Evolutionary conservation across 2,113 vertebrate species (phyloP).

Genomic region (Microtus ochrogaster): DNA sequence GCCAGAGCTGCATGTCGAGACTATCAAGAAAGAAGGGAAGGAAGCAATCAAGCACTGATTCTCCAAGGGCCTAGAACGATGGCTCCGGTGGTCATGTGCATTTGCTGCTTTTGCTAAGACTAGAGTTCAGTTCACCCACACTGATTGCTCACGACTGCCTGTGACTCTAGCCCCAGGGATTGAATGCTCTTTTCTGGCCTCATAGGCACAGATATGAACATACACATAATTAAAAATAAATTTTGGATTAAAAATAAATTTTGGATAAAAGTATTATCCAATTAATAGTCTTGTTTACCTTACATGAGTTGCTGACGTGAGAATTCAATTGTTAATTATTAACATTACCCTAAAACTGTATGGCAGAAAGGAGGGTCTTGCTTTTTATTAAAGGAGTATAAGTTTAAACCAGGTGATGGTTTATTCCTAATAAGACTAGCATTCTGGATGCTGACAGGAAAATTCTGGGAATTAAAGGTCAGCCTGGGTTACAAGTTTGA

Average conservation of each 20-base stretch:
- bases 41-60: background rate
- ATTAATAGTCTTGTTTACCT: slow-evolving; percentile 15
- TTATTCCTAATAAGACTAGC: background rate
- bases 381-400: slow-evolving; percentile 50
- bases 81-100: background rate
- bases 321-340: background rate
- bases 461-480: background rate
- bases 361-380: background rate
- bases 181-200: background rate
- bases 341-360: background rate
- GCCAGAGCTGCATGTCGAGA: background rate
- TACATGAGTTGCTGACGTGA: slow-evolving; percentile 4
- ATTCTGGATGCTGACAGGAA: background rate
- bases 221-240: background rate
- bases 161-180: background rate
- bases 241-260: background rate
- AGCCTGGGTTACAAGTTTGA: background rate
- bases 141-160: background rate
- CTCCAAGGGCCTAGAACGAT: background rate
- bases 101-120: background rate
- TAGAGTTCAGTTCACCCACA: background rate
- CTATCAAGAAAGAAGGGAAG: background rate
- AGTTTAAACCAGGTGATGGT: background rate
- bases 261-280: background rate
- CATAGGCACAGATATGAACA: background rate